phyloP scores from a whole-genome alignment of 1,140 invertebrate species.

The Platorchestia sp. region DNA sequence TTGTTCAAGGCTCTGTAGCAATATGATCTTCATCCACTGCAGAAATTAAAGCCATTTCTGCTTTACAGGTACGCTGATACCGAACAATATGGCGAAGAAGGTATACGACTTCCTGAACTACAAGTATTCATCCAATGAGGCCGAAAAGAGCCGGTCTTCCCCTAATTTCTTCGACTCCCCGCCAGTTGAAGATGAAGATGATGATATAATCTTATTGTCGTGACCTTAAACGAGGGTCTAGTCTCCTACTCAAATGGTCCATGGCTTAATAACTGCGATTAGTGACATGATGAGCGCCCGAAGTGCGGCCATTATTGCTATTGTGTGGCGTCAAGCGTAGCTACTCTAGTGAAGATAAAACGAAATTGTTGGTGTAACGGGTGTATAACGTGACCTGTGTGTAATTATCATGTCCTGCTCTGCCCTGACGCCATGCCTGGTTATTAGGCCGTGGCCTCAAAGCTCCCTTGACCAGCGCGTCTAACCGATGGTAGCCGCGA shows the following conservation, averaged over 20 bases:
- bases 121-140: neutral
- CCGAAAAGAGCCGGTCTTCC: neutral
- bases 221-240: neutral
- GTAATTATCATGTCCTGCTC: neutral
- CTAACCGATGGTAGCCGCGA: neutral
- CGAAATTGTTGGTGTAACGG: neutral
- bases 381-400: neutral
- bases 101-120: constrained; percentile 70
- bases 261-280: neutral
- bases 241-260: neutral
- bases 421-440: neutral
- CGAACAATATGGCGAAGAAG: constrained; percentile 86
- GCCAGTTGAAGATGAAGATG: neutral
- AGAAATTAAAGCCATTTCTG: neutral
- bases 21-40: neutral
- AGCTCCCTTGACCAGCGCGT: neutral
- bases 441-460: neutral
- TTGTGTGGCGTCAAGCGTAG: neutral
- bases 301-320: neutral
- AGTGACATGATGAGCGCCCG: neutral
- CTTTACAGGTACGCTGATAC: constrained; percentile 85
- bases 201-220: constrained; percentile 42
- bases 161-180: neutral
- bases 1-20: neutral
- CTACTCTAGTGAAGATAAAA: neutral